phyloP scores from a whole-genome alignment of 2,113 vertebrate species.

The Melanotaenia duboulayi region DNA sequence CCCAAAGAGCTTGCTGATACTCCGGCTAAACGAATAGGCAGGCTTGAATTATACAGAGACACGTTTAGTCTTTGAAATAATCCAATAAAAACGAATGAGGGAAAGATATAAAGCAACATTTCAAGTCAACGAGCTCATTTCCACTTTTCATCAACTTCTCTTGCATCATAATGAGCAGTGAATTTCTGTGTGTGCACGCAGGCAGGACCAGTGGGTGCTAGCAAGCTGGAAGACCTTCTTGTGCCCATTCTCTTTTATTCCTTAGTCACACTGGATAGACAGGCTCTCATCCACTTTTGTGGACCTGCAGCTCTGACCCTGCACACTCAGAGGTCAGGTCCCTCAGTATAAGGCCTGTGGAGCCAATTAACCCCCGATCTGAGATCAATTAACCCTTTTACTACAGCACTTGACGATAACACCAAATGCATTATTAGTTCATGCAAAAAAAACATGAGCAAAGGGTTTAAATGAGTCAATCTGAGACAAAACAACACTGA shows the following conservation, averaged over 20 bases:
- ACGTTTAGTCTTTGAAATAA: slow-evolving; percentile 70
- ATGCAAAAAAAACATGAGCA: slow-evolving; percentile 9
- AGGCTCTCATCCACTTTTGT: slow-evolving; percentile 2
- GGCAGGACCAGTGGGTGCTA: not conserved
- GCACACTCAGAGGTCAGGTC: slow-evolving; percentile 12
- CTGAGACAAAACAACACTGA: not conserved
- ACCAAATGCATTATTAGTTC: slow-evolving; percentile 34
- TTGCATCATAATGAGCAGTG: slow-evolving; percentile 61
- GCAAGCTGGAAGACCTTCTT: slow-evolving; percentile 15
- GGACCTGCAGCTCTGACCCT: slow-evolving; percentile 36
- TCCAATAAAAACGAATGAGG: slow-evolving; percentile 51
- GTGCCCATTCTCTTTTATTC: slow-evolving; percentile 39
- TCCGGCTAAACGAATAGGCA: slow-evolving; percentile 50
- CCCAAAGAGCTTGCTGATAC: slow-evolving; percentile 53
- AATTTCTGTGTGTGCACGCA: slow-evolving; percentile 18
- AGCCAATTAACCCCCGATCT: slow-evolving; percentile 67
- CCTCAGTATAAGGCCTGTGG: slow-evolving; percentile 8
- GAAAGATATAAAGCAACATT: slow-evolving; percentile 49
- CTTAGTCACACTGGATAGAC: slow-evolving; percentile 25
- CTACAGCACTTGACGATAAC: slow-evolving; percentile 21
- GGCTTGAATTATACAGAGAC: slow-evolving; percentile 66
- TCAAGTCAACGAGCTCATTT: slow-evolving; percentile 59
- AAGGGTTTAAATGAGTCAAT: slow-evolving; percentile 32
- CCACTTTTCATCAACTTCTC: slow-evolving; percentile 62
- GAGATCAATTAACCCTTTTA: slow-evolving; percentile 63